Percentiles rank a stretch among this genome's conserved stretches.
These are phyloP conservation scores for Omphaloscelis lunosa DNA, from an alignment of 2,888 invertebrate genomes.

Conservation along the genomic window DNA sequence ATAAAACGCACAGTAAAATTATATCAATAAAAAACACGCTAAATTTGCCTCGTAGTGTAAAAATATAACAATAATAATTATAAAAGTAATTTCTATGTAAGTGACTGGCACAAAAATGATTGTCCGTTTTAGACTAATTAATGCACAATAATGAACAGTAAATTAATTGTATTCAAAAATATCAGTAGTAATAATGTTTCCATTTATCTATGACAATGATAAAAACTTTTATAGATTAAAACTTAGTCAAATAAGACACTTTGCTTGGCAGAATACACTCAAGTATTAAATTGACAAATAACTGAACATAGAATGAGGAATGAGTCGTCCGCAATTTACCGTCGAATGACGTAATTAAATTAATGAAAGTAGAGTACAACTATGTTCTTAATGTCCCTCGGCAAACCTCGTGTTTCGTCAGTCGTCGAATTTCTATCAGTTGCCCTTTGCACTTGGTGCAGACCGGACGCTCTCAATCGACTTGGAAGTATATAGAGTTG, in stretches of 20 bases:
- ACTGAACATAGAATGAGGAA: background rate
- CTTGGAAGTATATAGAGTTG: too few species aligned
- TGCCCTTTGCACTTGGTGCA: too few species aligned
- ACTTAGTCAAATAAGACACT: background rate
- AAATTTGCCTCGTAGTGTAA: background rate
- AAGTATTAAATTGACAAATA: background rate
- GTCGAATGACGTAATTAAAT: too few species aligned
- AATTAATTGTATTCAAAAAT: background rate
- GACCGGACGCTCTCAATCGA: too few species aligned
- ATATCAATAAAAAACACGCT: background rate
- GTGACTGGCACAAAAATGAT: background rate
- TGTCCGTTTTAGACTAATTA: background rate
- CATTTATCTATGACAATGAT: background rate
- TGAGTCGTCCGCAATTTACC: too few species aligned
- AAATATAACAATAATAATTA: background rate
- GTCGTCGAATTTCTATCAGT: too few species aligned
- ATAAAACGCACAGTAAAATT: slow-evolving; percentile 1
- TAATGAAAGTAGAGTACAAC: too few species aligned
- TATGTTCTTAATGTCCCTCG: too few species aligned
- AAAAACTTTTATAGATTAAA: background rate
- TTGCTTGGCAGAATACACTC: background rate
- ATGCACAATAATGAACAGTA: background rate
- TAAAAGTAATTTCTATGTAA: background rate
- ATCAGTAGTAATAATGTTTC: background rate
- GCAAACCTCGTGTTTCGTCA: too few species aligned